Base-by-base conservation (phyloP, 2,888 invertebrate species). In the Aradus depressus region DNA sequence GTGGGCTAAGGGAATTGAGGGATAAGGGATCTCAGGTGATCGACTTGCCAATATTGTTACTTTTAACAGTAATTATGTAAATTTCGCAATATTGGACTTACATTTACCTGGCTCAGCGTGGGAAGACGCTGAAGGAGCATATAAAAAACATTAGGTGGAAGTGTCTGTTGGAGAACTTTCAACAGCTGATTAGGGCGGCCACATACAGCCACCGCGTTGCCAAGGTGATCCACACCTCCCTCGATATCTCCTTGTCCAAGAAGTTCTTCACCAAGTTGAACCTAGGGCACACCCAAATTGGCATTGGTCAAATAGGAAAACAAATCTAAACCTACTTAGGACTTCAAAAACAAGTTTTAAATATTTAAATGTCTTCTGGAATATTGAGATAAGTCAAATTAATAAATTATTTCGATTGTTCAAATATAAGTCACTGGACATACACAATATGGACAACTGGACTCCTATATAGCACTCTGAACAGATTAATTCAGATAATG, bases 161-260 rank as follows among this genome's bases (percentile, higher is more conserved):
- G 76, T 28, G 96, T 93, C 70, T 93, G 91, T 70, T 95, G 91
- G 49, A 98, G 76, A 55, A 90, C 84, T 65, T 84, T 80, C 44
- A 95, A 75, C 47, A 95, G 72, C 66, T 92, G 89, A 63, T 85
- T 82, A 1, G 92, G 89, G 67, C 97, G 93, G 10, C 93, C 95
- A 66, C 97, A 97, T 22, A 97, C 88, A 3, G 92, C 87, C n/a
- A 98, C 88, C 6, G 97, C 97, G 69, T 92, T 93, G 37, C 90
- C 88, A 60, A 98, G 78, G 72, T 97, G 97, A 67, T 95, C 92
- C 44, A 96, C 88, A 31, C 93, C 97, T 39, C 80, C 83, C 59
- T 93, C 88, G 55, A 89, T 68, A 64, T 91, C 85, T 12, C 91
- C 91, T n/a, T 79, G 78, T 12, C 84, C 81, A 61, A 96, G 72